Base-by-base conservation (phyloP, 1,140 invertebrate species). In the Rhopalosiphum maidis region DNA sequence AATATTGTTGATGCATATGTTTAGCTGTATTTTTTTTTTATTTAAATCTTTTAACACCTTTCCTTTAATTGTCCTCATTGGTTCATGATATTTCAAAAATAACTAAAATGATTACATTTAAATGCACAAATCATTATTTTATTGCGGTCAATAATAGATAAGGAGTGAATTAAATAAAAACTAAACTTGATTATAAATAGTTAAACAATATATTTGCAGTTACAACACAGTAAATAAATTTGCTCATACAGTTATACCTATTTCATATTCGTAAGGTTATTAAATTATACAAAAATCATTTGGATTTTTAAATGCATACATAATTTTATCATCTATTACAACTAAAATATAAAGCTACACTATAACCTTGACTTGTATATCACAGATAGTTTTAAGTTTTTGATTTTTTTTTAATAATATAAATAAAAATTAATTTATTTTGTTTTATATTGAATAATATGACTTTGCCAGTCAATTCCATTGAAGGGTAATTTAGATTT, bases 401-500 rank as follows among this genome's bases (percentile, higher is more conserved):
- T 30, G 0, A 60, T 60, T 11, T 60, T 60, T 37, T 82, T 30
- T 2, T 25, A 85, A 22, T 54, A 1, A 35, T 51, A 51, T 22
- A 0, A 1, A 68, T n/a, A 68, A 18, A 68, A 43, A 87, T 30
- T n/a, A 2, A 51, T n/a, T 55, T 92, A 92, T 30, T 83, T n/a
- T 85, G 1, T 51, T 85, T 92, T 92, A 92, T 85, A 37, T 41
- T 85, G 91, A 83, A 54, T 2, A 90, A n/a, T 23, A 93, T 88
- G 60, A 22, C 46, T 48, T 86, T 95, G 94, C 97, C 97, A 98
- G 94, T 96, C 95, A 46, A 97, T 95, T 46, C 98, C 98, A 96
- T 98, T 96, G 90, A 97, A 96, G 8, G 97, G 97, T 93, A 98
- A 95, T 77, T 96, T 96, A 88, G 98, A 98, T 22, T 96, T 94